Conservation (phyloP, 2,888 invertebrate species). For the Halocaridina rubra region DNA sequence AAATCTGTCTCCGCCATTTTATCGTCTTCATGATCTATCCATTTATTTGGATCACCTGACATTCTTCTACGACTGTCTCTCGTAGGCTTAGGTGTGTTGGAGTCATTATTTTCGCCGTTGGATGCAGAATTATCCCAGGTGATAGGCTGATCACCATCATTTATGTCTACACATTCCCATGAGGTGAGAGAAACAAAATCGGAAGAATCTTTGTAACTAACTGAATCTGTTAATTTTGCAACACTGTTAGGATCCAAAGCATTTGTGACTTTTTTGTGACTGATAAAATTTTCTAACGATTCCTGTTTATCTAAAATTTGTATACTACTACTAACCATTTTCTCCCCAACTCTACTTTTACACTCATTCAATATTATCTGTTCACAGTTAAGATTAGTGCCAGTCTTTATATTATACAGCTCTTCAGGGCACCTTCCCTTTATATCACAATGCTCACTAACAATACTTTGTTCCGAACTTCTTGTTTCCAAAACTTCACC, state of each 20-base stretch:
- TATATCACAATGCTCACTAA: not conserved
- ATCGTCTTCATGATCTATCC: slow-evolving; percentile 7
- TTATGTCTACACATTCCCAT: slow-evolving; percentile 35
- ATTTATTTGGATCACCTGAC: slow-evolving; percentile 25
- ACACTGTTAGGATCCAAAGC: not conserved
- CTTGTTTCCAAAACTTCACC: not conserved
- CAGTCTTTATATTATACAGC: not conserved
- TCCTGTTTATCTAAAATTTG: not conserved
- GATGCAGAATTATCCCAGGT: slow-evolving; percentile 19
- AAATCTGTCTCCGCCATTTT: not conserved
- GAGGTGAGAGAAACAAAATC: not conserved
- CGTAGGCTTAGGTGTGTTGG: slow-evolving; percentile 3
- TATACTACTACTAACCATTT: not conserved
- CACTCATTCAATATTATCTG: no score
- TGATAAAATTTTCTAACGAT: not conserved
- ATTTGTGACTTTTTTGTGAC: not conserved
- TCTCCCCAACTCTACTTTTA: no score
- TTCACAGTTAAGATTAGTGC: not conserved
- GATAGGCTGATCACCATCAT: not conserved
- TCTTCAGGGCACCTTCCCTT: not conserved
- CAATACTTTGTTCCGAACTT: not conserved
- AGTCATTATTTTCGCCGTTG: not conserved
- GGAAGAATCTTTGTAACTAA: not conserved
- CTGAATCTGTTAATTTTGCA: not conserved
- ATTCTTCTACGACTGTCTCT: slow-evolving; percentile 1